Conservation (phyloP, 2,113 vertebrate species). For the Cacatua alba region DNA sequence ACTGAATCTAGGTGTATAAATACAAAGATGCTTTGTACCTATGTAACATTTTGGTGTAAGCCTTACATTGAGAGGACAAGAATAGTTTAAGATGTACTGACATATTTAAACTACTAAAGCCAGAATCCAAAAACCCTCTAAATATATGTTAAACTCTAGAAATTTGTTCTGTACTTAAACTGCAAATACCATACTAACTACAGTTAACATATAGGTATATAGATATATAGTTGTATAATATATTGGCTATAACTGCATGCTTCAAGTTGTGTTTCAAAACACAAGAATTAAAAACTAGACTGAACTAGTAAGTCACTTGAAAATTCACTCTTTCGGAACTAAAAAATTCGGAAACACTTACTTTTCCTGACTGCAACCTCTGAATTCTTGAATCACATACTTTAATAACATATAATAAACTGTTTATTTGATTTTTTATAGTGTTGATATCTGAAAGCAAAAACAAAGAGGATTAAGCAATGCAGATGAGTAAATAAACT, state of each 20-base stretch:
- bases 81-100: not conserved
- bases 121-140: not conserved
- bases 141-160: not conserved
- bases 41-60: not conserved
- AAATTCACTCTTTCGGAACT: not conserved
- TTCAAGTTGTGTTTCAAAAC: not conserved
- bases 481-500: not conserved
- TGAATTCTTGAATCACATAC: slow-evolving; percentile 98
- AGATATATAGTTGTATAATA: not conserved
- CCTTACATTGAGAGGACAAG: not conserved
- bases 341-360: slow-evolving; percentile 67
- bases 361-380: slow-evolving; percentile 96
- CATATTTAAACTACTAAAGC: not conserved
- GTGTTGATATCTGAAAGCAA: slow-evolving; percentile 92
- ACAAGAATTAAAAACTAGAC: not conserved
- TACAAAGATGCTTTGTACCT: not conserved
- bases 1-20: not conserved
- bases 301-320: not conserved
- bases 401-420: slow-evolving; percentile 98
- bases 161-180: not conserved
- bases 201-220: not conserved
- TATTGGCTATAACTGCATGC: not conserved
- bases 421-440: slow-evolving; percentile 99
- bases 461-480: slow-evolving; percentile 42
- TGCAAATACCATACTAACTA: not conserved